Percentiles rank a stretch among this genome's conserved stretches.
These are phyloP conservation scores for Bombus impatiens DNA, from an alignment of 1,140 invertebrate species.

Conservation along the genomic window DNA sequence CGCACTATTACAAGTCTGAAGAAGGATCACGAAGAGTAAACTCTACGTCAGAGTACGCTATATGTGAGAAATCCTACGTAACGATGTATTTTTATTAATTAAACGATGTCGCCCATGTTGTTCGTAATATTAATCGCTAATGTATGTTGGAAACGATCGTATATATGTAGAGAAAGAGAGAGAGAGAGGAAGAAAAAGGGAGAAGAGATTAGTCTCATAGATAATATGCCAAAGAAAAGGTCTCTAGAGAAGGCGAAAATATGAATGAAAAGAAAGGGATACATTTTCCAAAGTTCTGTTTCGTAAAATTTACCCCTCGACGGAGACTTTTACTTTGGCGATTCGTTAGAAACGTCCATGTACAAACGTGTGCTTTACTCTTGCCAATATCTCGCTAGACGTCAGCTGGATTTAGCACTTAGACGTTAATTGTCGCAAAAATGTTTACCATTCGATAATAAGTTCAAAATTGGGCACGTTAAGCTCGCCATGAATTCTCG, in stretches of 20 bases:
- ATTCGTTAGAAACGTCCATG: conserved; percentile 74
- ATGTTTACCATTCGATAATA: conserved; percentile 16
- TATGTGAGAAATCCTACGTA: conserved; percentile 38
- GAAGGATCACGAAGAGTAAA: background rate
- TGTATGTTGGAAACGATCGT: conserved; percentile 9
- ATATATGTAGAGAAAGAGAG: background rate
- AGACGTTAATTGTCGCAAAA: conserved; percentile 27
- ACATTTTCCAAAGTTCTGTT: background rate
- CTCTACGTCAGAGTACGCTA: background rate
- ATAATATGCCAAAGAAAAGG: conserved; percentile 16
- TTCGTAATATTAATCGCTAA: conserved; percentile 51
- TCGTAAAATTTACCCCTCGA: background rate
- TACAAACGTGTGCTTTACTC: conserved; percentile 79
- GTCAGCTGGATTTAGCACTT: conserved; percentile 51
- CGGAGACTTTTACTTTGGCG: conserved; percentile 21
- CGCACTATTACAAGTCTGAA: conserved; percentile 45
- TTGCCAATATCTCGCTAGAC: conserved; percentile 69
- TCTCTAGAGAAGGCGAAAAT: background rate
- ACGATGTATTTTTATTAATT: conserved; percentile 65
- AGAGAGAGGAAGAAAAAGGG: background rate
- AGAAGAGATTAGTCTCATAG: conserved; percentile 42
- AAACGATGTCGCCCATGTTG: conserved; percentile 56
- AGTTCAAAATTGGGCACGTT: conserved; percentile 23
- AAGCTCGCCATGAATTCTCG: background rate
- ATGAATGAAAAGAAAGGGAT: background rate